phyloP scores from a whole-genome alignment of 2,113 vertebrate genomes.

The Sakesphorus luctuosus region DNA sequence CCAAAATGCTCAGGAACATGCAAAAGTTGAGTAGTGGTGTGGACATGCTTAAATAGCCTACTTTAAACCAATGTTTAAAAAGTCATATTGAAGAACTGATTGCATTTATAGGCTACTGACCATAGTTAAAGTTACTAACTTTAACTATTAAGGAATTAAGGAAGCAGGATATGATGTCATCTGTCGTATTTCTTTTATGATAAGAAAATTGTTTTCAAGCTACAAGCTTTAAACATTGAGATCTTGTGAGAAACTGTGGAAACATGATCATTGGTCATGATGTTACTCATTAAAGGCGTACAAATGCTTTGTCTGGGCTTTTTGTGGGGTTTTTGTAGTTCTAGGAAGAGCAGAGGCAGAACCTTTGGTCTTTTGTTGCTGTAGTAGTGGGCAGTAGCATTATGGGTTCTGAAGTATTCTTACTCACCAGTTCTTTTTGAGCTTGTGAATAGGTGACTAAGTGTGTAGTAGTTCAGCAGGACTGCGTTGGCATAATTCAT shows the following conservation, averaged over 20 bases:
- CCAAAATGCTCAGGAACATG: not conserved
- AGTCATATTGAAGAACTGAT: not conserved
- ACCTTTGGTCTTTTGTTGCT: not conserved
- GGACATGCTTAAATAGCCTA: not conserved
- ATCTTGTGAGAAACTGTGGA: not conserved
- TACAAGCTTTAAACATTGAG: not conserved
- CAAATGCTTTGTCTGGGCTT: not conserved
- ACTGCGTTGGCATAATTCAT: not conserved
- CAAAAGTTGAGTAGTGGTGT: not conserved
- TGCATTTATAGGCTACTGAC: not conserved
- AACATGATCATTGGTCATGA: rapidly evolving
- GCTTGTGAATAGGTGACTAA: not conserved
- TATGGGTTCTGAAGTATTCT: not conserved
- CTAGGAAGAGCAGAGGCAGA: not conserved
- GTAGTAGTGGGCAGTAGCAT: not conserved
- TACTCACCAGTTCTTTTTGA: not conserved
- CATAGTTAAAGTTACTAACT: not conserved
- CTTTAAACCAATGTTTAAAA: not conserved
- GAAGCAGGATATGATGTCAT: not conserved
- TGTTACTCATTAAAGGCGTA: rapidly evolving
- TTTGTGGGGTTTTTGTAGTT: not conserved
- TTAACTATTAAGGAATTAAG: not conserved
- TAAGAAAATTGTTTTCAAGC: not conserved
- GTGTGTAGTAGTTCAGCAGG: not conserved
- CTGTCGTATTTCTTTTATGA: not conserved